Evolutionary conservation across 2,888 invertebrate species (phyloP), one percentile per base, ranked within the genome.

Genomic region (Onchidella celtica): DNA sequence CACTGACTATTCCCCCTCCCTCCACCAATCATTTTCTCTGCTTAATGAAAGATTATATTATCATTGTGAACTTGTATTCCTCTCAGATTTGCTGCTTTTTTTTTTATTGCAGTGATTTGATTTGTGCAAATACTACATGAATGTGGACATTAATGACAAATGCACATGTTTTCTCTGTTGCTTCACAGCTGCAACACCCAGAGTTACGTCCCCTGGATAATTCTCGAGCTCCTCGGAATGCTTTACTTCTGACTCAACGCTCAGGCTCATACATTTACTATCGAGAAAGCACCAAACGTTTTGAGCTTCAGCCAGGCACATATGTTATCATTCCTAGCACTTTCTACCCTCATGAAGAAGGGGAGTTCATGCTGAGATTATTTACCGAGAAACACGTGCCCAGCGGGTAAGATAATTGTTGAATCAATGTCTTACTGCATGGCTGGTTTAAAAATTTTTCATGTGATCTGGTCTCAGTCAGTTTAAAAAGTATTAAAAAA

Each of bases 251-350:
- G 66, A 82, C 84, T 59, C 84, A 84, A 29, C 70, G 86, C 14
- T 88, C 89, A 1, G 90, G 89, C 4, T 82, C 84, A 4, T 92
- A 90, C 81, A 86, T 87, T 40, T 88, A 98, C 93, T 94, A 98
- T 76, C 95, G 99, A 78, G 99, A 99, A 94, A 97, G 98, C 80
- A 96, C 96, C 90, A 95, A 95, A 86, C 96, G 99, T 36, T 98
- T 98, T 94, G 97, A 97, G 92, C 94, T 99, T 77, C 97, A 97
- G 1, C 98, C 97, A 0, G 99, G 99, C 38, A 95, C 96, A 29
- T 99, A 99, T 94, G 97, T 97, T 89, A 97, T 99, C 89, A 96
- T 99, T 77, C 99, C 99, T 3, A 97, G 98, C 78, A 98, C 99
- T 0, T 99, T 98, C 93, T 97, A 98, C 84, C 97, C 98, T 0